A percentile compares a stretch with the other conserved stretches of the same genome.
phyloP scores from a whole-genome alignment of 1,140 invertebrate genomes.

The Penaeus chinensis region DNA sequence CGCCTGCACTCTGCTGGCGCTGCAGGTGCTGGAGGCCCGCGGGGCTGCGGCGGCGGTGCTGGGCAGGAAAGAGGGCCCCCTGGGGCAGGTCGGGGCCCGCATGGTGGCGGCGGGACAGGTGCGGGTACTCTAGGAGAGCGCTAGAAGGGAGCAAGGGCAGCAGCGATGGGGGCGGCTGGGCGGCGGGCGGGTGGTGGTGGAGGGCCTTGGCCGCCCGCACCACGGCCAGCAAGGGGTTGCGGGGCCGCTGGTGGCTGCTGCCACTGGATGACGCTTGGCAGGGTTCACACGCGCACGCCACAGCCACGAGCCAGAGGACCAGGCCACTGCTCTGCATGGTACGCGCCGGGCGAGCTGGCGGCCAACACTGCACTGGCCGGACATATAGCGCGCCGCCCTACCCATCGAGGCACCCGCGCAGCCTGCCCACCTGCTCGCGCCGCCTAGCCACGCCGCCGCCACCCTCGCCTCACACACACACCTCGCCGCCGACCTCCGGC shows the following conservation, averaged over 20 bases:
- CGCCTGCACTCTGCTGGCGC: constrained; percentile 15
- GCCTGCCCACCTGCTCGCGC: constrained; percentile 28
- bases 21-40: constrained; percentile 11
- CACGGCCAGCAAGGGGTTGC: constrained; percentile 53
- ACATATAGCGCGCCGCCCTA: neutral
- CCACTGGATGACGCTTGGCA: constrained; percentile 33
- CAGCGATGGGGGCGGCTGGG: constrained; percentile 22
- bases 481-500: neutral
- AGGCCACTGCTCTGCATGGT: constrained; percentile 62
- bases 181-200: constrained; percentile 31
- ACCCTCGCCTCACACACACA: constrained; percentile 1
- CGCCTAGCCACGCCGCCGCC: constrained; percentile 11
- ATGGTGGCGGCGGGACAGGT: constrained; percentile 39
- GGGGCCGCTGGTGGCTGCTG: constrained; percentile 25
- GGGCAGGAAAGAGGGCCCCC: neutral
- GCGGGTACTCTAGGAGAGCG: constrained; percentile 39
- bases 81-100: constrained; percentile 34
- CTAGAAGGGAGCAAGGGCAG: constrained; percentile 19
- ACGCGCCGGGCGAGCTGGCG: constrained; percentile 55
- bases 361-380: constrained; percentile 55
- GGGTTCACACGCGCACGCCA: constrained; percentile 56
- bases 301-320: constrained; percentile 58
- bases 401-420: constrained; percentile 9
- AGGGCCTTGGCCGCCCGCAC: constrained; percentile 51
- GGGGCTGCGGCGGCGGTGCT: neutral